Evolutionary conservation across 2,113 vertebrate species (phyloP).

Genomic region (Pristiophorus japonicus): DNA sequence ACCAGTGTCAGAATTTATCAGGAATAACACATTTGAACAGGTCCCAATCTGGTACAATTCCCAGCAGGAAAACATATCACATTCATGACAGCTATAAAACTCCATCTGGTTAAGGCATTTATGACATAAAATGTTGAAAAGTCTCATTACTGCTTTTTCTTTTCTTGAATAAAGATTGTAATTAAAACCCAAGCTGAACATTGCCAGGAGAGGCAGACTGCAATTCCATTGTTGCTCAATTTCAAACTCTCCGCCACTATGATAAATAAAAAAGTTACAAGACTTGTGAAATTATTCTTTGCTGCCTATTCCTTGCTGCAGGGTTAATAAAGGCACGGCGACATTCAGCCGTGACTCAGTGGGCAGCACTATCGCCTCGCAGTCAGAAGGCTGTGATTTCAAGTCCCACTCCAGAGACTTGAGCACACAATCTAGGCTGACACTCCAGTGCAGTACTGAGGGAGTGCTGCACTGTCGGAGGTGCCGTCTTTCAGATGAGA

Average conservation of each 20-base stretch:
- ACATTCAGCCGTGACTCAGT: too few species aligned
- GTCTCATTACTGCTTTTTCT: not conserved
- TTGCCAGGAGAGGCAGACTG: too few species aligned
- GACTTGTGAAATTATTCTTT: not conserved
- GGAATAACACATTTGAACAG: not conserved
- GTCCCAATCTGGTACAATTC: not conserved
- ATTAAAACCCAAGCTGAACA: not conserved
- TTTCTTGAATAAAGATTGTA: not conserved
- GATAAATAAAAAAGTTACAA: not conserved
- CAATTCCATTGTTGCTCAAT: not conserved
- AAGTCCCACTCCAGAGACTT: too few species aligned
- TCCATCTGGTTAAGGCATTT: constrained; percentile 8
- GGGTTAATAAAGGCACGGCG: not conserved
- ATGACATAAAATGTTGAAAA: not conserved
- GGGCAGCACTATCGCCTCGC: too few species aligned
- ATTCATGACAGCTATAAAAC: not conserved
- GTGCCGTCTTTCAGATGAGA: too few species aligned
- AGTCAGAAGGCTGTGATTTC: too few species aligned
- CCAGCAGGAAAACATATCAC: not conserved
- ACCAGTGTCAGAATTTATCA: not conserved
- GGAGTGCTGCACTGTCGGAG: too few species aligned
- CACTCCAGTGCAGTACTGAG: too few species aligned
- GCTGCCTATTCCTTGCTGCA: not conserved
- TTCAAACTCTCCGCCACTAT: not conserved
- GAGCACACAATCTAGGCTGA: too few species aligned